Evolutionary conservation across 2,797 vertebrate species (phyloP).

Genomic region (Macrochelys suwanniensis): DNA sequence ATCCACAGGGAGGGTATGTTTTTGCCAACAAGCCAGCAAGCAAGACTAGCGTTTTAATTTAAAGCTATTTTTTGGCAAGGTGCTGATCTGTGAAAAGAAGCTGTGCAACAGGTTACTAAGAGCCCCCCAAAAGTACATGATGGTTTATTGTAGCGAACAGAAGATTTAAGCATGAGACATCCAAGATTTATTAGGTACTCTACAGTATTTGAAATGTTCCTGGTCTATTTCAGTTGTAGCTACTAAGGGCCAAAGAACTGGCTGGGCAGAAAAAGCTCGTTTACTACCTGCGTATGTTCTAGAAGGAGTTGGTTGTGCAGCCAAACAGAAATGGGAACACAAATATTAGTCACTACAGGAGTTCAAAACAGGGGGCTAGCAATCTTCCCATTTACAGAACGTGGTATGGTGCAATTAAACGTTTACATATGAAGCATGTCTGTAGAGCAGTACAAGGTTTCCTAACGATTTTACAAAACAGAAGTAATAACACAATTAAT

Average conservation of each 20-base stretch:
- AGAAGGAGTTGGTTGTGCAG: neutral
- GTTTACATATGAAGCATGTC: conserved; percentile 60
- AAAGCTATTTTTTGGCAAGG: conserved; percentile 41
- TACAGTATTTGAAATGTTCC: conserved; percentile 26
- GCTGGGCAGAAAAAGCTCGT: conserved; percentile 18
- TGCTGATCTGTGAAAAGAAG: neutral
- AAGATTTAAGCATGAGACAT: conserved; percentile 3
- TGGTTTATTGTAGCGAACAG: neutral
- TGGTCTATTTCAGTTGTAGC: conserved; percentile 34
- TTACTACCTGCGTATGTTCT: conserved; percentile 4
- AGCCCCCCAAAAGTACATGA: neutral
- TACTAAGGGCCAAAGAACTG: conserved; percentile 11
- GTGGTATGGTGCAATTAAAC: conserved; percentile 65
- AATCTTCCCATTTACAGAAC: conserved; percentile 64
- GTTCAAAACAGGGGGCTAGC: conserved; percentile 40
- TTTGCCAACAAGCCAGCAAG: conserved; percentile 11
- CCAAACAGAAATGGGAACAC: conserved; percentile 48
- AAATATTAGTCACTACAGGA: neutral
- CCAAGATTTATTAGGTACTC: conserved; percentile 28
- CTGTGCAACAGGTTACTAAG: neutral
- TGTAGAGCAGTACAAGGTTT: conserved; percentile 51
- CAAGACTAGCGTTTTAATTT: conserved; percentile 36
- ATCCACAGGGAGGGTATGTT: neutral
- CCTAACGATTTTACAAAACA: conserved; percentile 58
- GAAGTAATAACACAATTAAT: conserved; percentile 37